Base-by-base conservation (phyloP, 2,888 invertebrate species). In the Anagyrus pseudococci region DNA sequence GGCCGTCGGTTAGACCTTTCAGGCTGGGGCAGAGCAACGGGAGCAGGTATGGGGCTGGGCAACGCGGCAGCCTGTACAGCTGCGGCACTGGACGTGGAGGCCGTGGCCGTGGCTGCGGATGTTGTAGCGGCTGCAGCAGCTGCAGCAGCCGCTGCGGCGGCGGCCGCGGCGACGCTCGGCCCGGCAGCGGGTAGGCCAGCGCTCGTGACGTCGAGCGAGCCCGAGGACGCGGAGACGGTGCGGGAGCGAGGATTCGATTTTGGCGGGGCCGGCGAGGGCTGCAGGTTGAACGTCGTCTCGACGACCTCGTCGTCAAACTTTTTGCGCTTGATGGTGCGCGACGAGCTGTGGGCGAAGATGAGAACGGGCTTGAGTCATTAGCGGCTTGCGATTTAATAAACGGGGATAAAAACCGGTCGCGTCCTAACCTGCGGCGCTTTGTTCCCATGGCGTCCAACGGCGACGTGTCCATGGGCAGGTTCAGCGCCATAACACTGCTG, bases 291-390 rank as follows among this genome's bases (percentile, higher is more conserved):
- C 2, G 80, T 81, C 8, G 80, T 81, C 72, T 98, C 97, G 0
- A 98, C 97, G 62, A 98, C 84, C 82, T 98, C 98, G 85, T 98
- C 98, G 78, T 98, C 98, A 82, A 98, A 98, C 72, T 96, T 92
- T 73, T 94, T 91, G 0, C 98, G 87, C 81, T 97, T 98, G 73
- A 98, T 97, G 1, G 96, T 96, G 62, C 98, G 86, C 26, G 94
- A 94, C 13, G 96, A 96, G 79, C 95, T 94, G 23, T 46, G 4
- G 29, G 10, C 29, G 29, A 29, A 29, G 4, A 10, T 29, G 4
- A 10, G 29, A 29, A 29, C 29, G 10, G 10, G 4, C 29, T 7
- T 29, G 29, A 7, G 29, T 29, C 10, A 29, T 7, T 7, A 29
- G 10, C 29, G 10, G 29, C 29, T 29, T 29, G 10, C n/a, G 25